Evolutionary conservation across 37 sponge, comb jelly and placozoan genomes (phyloP).

Genomic region (Beroe ovata): DNA sequence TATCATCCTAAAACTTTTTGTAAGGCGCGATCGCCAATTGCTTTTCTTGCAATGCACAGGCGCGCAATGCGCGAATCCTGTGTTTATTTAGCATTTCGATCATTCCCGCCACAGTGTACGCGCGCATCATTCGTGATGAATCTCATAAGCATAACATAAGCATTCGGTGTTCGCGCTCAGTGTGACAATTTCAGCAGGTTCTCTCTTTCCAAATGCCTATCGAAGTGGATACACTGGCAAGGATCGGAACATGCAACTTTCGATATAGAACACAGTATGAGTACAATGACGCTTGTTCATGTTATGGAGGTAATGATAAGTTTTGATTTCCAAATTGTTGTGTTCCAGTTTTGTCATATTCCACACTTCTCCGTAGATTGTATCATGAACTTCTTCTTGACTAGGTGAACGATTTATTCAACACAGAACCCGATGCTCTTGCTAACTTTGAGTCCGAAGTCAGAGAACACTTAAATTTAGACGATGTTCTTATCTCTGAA

Average conservation of each 20-base stretch:
- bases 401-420: slow-evolving; percentile 28
- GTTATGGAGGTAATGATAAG: not conserved
- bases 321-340: not conserved
- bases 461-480: not conserved
- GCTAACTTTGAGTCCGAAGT: slow-evolving; percentile 17
- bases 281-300: slow-evolving; percentile 43
- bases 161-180: too few relatives aligned
- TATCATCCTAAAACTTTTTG: not conserved
- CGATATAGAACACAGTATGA: slow-evolving; percentile 46
- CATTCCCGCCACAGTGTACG: too few relatives aligned
- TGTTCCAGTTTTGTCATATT: too few relatives aligned
- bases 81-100: too few relatives aligned
- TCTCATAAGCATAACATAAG: too few relatives aligned
- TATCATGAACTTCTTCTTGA: not conserved
- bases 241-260: slow-evolving; percentile 43
- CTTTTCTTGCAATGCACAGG: too few relatives aligned
- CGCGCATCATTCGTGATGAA: too few relatives aligned
- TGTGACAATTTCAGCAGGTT: slow-evolving; percentile 40
- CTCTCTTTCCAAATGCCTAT: not conserved
- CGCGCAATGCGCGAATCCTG: too few relatives aligned
- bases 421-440: not conserved
- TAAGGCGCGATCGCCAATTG: not conserved
- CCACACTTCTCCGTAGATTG: too few relatives aligned
- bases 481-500: not conserved
- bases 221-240: slow-evolving; percentile 52